Base-by-base conservation (phyloP, 2,113 vertebrate genomes). In the Ophiodon elongatus region DNA sequence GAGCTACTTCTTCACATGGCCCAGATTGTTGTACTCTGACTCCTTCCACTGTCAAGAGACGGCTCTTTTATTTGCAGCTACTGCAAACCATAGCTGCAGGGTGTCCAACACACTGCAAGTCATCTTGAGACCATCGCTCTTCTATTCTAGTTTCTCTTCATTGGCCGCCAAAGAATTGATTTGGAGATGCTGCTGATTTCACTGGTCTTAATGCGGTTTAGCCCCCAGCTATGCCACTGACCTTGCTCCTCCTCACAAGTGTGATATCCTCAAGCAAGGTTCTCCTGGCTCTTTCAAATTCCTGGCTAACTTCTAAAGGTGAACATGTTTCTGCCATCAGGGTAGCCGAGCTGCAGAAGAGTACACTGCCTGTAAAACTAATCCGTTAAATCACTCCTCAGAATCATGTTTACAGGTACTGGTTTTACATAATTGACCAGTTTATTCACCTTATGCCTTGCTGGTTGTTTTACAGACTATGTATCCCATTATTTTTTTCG, bases 11-110 rank as follows among this genome's bases (percentile, higher is more conserved):
- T 62, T 50, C 56, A n/a, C 43, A 17, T 45, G 14, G 43, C 27
- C 47, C 31, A 37, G 15, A 13, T 8, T 54, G 37, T 25, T 69
- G 63, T 25, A 4, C 73, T 72, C 67, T 65, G 60, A 65, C 56
- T 31, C 45, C 15, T 43, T 47, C 37, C 23, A 14, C 35, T 57
- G 52, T 33, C 31, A 25, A n/a, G 31, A 64, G 45, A 63, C 19
- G 1, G 33, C 63, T 74, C 63, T 33, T 21, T 7, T 64, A 33
- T 85, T 66, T 63, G 41, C 63, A 69, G 43, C 50, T 27, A 1
- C 54, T 59, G 63, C 59, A 57, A 66, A 47, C 39, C 59, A 64
- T 47, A 81, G 70, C 70, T 76, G 59, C 65, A 81, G 69, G 78
- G 23, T 25, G 11, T 84, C 56, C 33, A 62, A 47, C 35, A 41